A percentile compares a stretch with the other conserved stretches of the same genome.
phyloP scores from a whole-genome alignment of 2,113 vertebrate genomes.

The Galemys pyrenaicus region DNA sequence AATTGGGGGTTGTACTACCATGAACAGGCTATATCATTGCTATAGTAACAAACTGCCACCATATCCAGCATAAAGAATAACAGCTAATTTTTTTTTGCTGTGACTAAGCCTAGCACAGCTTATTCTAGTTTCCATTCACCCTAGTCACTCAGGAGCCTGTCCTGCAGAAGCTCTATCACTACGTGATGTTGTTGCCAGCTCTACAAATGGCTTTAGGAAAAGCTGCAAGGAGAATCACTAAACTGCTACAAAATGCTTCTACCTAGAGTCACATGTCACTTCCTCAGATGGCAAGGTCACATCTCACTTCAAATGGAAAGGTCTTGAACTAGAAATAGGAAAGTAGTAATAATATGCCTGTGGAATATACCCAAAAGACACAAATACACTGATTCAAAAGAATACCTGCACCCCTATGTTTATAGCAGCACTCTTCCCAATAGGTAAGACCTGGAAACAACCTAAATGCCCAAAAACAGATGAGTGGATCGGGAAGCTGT shows the following conservation, averaged over 20 bases:
- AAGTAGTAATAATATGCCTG: too few species aligned
- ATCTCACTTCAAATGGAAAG: background rate
- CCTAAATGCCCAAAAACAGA: too few species aligned
- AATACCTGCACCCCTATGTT: too few species aligned
- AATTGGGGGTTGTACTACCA: background rate
- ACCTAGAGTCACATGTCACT: background rate
- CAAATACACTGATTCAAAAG: too few species aligned
- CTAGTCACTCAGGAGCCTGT: background rate
- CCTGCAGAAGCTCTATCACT: background rate
- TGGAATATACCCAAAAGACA: too few species aligned
- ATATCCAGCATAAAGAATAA: background rate
- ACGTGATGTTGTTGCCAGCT: background rate
- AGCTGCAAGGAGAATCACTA: background rate
- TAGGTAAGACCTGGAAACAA: too few species aligned
- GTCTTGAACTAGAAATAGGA: background rate
- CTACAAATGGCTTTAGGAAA: background rate
- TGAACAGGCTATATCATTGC: background rate
- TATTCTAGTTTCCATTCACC: background rate
- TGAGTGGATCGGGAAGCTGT: too few species aligned
- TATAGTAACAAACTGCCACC: background rate
- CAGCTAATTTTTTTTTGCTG: background rate
- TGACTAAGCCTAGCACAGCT: background rate
- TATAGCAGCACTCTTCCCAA: too few species aligned
- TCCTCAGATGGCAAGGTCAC: background rate
- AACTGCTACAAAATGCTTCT: background rate